phyloP scores from a whole-genome alignment of 2,888 invertebrate species.

The Heliconius sara region DNA sequence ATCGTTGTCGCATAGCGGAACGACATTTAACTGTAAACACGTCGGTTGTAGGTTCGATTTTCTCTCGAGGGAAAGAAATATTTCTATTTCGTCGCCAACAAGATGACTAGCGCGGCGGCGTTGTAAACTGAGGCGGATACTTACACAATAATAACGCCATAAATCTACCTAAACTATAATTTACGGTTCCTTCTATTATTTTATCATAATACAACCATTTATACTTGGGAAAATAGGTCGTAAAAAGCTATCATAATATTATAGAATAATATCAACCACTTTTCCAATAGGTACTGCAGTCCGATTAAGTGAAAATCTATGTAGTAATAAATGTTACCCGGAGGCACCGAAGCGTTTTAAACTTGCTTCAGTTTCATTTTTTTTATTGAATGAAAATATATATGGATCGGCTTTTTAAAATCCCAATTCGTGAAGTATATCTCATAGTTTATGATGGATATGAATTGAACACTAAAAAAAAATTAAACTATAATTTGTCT shows the following conservation, averaged over 20 bases:
- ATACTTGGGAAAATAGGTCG: neutral
- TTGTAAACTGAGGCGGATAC: neutral
- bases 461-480: no score
- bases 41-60: no score
- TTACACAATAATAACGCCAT: neutral
- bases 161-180: neutral
- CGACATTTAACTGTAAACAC: no score
- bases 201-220: neutral
- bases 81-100: no score
- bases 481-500: no score
- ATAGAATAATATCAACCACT: slow-evolving; percentile 6
- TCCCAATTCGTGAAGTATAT: neutral
- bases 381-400: slow-evolving; percentile 2
- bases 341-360: slow-evolving; percentile 24
- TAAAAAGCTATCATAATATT: neutral
- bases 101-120: no score
- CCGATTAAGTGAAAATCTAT: slow-evolving; percentile 20
- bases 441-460: no score
- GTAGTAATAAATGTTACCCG: slow-evolving; percentile 24
- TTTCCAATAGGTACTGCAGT: slow-evolving; percentile 9
- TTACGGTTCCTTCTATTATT: neutral
- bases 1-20: no score
- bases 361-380: slow-evolving; percentile 12
- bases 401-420: neutral
- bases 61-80: no score